phyloP scores from a whole-genome alignment of 2,113 vertebrate genomes.

The Zosterops borbonicus region DNA sequence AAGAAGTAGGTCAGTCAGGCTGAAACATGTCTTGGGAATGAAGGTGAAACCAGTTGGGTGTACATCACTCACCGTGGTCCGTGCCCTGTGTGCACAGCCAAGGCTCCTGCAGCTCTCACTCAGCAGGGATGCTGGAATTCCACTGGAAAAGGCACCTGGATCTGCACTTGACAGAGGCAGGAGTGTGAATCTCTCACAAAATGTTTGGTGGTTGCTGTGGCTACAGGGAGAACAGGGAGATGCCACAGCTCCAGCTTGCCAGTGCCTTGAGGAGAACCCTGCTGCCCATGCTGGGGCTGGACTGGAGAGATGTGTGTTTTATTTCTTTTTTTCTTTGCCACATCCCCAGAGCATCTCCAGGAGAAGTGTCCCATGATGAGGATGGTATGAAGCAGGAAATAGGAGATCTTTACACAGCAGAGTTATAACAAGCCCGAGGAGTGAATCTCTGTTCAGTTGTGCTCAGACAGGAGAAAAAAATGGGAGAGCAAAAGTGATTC shows the following conservation, averaged over 20 bases:
- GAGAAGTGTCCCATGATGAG: not conserved
- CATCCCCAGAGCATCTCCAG: not conserved
- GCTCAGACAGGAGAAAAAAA: not conserved
- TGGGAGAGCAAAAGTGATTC: not conserved
- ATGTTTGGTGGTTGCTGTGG: not conserved
- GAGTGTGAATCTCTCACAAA: not conserved
- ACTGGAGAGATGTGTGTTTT: not conserved
- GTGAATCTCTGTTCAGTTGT: not conserved
- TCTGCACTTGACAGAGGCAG: not conserved
- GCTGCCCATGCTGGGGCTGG: not conserved
- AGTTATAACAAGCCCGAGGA: not conserved
- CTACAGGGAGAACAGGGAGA: not conserved
- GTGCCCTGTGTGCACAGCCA: not conserved
- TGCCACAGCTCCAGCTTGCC: not conserved
- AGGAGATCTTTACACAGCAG: not conserved
- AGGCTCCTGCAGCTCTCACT: not conserved
- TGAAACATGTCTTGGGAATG: not conserved
- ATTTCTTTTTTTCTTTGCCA: not conserved
- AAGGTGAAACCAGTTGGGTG: not conserved
- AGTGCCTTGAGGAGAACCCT: not conserved
- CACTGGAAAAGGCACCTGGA: not conserved
- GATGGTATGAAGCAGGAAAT: not conserved
- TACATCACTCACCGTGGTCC: rapidly evolving
- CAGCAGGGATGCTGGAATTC: not conserved
- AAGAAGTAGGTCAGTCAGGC: not conserved